Percentiles rank a stretch among this genome's conserved stretches.
Evolutionary conservation across 2,797 vertebrate species (phyloP).

Genomic region (Diglossa cyanea): DNA sequence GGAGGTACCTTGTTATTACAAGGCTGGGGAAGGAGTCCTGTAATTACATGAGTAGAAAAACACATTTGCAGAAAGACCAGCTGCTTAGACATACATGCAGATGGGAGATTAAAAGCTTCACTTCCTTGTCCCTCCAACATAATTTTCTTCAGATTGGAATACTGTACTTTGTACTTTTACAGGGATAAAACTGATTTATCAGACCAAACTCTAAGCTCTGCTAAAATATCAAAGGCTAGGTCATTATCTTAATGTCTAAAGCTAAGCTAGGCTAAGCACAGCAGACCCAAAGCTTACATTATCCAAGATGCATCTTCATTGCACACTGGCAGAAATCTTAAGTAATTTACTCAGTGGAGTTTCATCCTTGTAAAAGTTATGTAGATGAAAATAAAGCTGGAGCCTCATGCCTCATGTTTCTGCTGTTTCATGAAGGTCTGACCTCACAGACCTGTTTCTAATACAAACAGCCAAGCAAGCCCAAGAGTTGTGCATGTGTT

Average conservation of each 20-base stretch:
- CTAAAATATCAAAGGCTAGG: conserved; percentile 17
- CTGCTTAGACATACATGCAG: conserved; percentile 32
- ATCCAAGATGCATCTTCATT: background rate
- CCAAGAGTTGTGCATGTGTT: background rate
- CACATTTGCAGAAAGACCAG: conserved; percentile 38
- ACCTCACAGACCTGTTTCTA: background rate
- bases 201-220: background rate
- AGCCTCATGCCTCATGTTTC: background rate
- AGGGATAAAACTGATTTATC: conserved; percentile 39
- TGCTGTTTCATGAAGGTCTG: background rate
- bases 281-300: background rate
- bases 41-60: conserved; percentile 49
- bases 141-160: conserved; percentile 20
- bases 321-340: background rate
- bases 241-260: conserved; percentile 23
- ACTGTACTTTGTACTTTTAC: conserved; percentile 5
- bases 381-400: background rate
- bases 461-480: background rate
- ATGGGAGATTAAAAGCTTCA: conserved; percentile 26
- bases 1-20: conserved; percentile 34
- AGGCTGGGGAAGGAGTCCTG: conserved; percentile 8
- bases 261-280: conserved; percentile 5
- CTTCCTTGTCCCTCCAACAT: background rate
- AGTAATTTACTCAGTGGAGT: background rate
- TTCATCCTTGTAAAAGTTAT: background rate